Base-by-base conservation (phyloP, 1,140 invertebrate species). In the Macrobrachium nipponense region DNA sequence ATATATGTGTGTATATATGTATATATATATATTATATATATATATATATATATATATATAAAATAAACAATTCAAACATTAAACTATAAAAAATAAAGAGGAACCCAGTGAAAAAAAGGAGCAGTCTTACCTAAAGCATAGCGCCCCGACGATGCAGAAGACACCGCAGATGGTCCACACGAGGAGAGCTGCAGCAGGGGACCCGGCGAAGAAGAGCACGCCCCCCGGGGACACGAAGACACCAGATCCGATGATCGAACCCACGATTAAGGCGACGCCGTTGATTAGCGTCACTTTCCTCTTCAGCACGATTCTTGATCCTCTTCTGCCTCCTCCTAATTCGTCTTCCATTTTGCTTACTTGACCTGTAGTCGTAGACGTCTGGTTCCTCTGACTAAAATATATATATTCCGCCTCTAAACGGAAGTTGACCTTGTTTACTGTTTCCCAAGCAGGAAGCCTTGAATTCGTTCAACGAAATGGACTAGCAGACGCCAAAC, bases 211-310 rank as follows among this genome's bases (percentile, higher is more conserved):
- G 23, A 88, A 82, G 11, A 91, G 87, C 11, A 91, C 91, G 12
- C 90, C 90, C 10, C 90, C 94, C 8, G 96, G 96, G 36, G 95
- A 94, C 88, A 97, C 94, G 90, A 97, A 97, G 87, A 96, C 96
- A 73, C 96, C 96, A 0, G 91, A 91, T 0, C 92, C 92, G 61
- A 93, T 93, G 89, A 96, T 96, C 27, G 95, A 95, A 11, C 96
- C 95, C 62, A 96, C 94, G 88, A 97, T 96, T 76, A 97, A 94
- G n/a, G 94, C 95, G n/a, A 96, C 95, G 70, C 96, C 96, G 92
- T 97, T 96, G 89, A 95, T 92, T 14, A 97, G 92, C 8, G 95
- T 96, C 88, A 97, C 95, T 92, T 95, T 96, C 72, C 95, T 92
- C 92, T 97, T 95, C 7, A 86, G 59, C 5, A 79, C 66, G 5